Percentiles rank a stretch among this genome's conserved stretches.
Evolutionary conservation across 1,140 invertebrate genomes (phyloP).

Genomic region (Apis dorsata): DNA sequence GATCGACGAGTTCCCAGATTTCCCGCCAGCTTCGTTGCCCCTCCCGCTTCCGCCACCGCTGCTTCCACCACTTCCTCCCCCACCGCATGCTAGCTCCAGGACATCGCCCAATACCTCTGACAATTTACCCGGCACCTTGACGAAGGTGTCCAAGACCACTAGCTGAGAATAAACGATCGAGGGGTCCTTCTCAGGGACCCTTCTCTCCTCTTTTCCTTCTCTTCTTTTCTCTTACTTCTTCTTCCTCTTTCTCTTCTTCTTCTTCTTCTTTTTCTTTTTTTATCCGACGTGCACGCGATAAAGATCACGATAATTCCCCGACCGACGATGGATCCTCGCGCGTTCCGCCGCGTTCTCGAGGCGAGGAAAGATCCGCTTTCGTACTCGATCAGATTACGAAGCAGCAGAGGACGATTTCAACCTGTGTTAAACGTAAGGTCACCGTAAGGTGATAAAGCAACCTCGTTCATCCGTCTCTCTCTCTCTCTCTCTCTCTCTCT

Average conservation of each 20-base stretch:
- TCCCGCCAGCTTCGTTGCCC: conserved; percentile 41
- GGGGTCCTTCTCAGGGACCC: conserved; percentile 12
- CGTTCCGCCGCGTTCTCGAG: background rate
- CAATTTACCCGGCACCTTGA: conserved; percentile 77
- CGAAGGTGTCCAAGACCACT: conserved; percentile 71
- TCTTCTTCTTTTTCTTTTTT: background rate
- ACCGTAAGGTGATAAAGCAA: background rate
- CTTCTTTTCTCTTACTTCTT: background rate
- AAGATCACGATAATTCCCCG: conserved; percentile 1
- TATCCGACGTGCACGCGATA: background rate
- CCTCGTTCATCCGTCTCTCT: background rate
- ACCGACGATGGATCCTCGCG: background rate
- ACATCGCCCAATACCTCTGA: conserved; percentile 77
- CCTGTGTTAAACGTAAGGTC: conserved; percentile 43
- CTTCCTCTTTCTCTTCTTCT: background rate
- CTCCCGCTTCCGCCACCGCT: conserved; percentile 10
- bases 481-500: background rate
- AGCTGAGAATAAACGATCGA: background rate
- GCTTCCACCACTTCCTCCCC: conserved; percentile 30
- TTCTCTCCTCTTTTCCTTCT: background rate
- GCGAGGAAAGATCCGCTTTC: background rate
- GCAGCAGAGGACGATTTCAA: background rate
- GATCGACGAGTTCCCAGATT: conserved; percentile 55
- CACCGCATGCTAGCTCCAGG: conserved; percentile 75
- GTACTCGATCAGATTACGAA: background rate